Base-by-base conservation (phyloP, 2,113 vertebrate genomes). In the Phylloscopus whistleri region DNA sequence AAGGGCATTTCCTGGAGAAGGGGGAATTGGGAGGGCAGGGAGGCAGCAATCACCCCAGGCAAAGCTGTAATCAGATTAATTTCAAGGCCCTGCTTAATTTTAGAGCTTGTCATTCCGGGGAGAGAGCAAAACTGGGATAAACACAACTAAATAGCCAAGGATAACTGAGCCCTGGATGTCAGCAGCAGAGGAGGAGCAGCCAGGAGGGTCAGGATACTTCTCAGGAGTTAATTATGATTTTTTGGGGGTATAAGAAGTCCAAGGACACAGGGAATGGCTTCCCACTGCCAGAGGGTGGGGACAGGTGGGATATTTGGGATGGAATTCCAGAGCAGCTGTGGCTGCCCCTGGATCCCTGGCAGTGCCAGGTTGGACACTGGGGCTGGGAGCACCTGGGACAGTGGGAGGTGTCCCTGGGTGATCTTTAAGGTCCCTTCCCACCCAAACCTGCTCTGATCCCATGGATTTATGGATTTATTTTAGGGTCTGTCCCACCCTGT, bases 401-500 rank as follows among this genome's bases (percentile, higher is more conserved):
- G 44, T 7, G 63, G 44, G 4, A 60, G 21, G 11, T 4, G 46
- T 27, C 46, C 62, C n/a, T 76, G 48, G 37, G 2, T 53, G 48
- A 59, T 22, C 24, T 44, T 33, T 44, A 16, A 37, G 15, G 12
- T 60, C 19, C 46, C 5, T 68, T 58, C 46, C 46, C 22, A 52
- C 14, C 14, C 53, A 44, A 37, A 37, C 9, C 33, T 52, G 5
- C 11, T 28, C 33, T 5, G 39, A 12, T 7, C 28, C 48, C 3
- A 1, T 16, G 51, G 39, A 37, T 13, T 41, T 3, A 1, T 16
- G 51, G 39, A 37, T 13, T 41, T 20, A 6, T 68, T 63, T 55
- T 13, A 19, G 18, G 8, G 11, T 0, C 26, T n/a, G 44, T 63
- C 26, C 43, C 3, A 3, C 31, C 18, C 18, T 8, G 11, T 8